These are phyloP conservation scores for Calephelis perditalis DNA, from an alignment of 2,888 invertebrate species.

Conservation along the genomic window DNA sequence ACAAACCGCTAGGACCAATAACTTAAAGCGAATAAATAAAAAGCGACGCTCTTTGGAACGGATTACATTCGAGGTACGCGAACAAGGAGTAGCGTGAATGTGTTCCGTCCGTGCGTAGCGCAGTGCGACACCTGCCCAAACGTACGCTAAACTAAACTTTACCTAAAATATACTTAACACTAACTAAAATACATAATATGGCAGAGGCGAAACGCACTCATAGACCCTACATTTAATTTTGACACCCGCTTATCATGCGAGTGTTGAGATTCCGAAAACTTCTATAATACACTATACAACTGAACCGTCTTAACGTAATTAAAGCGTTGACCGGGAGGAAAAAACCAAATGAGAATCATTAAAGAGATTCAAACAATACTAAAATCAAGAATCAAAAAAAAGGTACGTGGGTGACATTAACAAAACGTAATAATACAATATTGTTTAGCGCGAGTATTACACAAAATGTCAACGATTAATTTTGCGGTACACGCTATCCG, in stretches of 20 bases:
- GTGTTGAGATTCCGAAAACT: slow-evolving; percentile 22
- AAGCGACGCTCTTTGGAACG: slow-evolving; percentile 66
- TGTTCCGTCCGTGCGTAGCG: slow-evolving; percentile 21
- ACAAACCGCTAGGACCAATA: slow-evolving; percentile 47
- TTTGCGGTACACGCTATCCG: slow-evolving; percentile 25
- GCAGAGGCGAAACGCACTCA: slow-evolving; percentile 35
- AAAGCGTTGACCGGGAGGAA: slow-evolving; percentile 17
- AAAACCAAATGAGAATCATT: slow-evolving; percentile 8
- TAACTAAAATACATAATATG: slow-evolving; percentile 38
- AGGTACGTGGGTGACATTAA: slow-evolving; percentile 15
- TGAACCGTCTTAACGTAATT: slow-evolving; percentile 16
- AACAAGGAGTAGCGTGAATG: slow-evolving; percentile 17
- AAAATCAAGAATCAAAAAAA: slow-evolving; percentile 18
- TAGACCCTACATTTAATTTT: slow-evolving; percentile 31
- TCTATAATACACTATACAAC: slow-evolving; percentile 14
- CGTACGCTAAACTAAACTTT: slow-evolving; percentile 28
- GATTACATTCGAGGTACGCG: slow-evolving; percentile 55
- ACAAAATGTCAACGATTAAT: slow-evolving; percentile 31
- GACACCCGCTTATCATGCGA: slow-evolving; percentile 21
- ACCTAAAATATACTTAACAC: slow-evolving; percentile 36
- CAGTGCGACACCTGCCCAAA: slow-evolving; percentile 18
- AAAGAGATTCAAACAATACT: slow-evolving; percentile 13
- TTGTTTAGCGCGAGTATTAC: slow-evolving; percentile 46
- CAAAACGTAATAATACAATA: slow-evolving; percentile 32
- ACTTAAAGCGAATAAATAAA: slow-evolving; percentile 66